A percentile compares a stretch with the other conserved stretches of the same genome.
phyloP scores from a whole-genome alignment of 2,113 vertebrate genomes.

The Menidia beryllina region DNA sequence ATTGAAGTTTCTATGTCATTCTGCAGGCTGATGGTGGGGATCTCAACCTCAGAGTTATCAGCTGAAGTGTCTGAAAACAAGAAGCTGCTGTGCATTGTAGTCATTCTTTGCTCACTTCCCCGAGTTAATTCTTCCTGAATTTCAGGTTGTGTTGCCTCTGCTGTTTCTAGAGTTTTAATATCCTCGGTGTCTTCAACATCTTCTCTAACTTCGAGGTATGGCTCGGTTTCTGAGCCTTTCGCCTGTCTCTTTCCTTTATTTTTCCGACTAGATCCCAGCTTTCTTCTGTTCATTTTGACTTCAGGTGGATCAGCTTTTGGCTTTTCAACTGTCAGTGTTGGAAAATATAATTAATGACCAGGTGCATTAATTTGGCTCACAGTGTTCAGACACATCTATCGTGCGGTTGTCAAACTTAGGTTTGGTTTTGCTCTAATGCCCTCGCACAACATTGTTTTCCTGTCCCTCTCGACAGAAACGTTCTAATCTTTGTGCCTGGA shows the following conservation, averaged over 20 bases:
- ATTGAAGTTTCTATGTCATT: neutral
- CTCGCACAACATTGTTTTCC: conserved; percentile 77
- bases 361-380: neutral
- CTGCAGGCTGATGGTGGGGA: neutral
- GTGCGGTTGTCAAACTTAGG: conserved; percentile 10
- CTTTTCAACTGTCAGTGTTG: neutral
- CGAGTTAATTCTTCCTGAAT: conserved; percentile 14
- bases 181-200: conserved; percentile 29
- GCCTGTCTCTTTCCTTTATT: conserved; percentile 24
- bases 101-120: neutral
- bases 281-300: conserved; percentile 34
- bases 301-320: conserved; percentile 22
- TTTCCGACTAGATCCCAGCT: conserved; percentile 57
- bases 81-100: neutral
- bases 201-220: conserved; percentile 14
- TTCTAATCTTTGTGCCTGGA: conserved; percentile 70
- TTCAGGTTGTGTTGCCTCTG: neutral
- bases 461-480: conserved; percentile 51
- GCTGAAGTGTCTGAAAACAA: neutral
- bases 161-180: neutral
- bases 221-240: conserved; percentile 6
- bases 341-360: neutral
- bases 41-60: conserved; percentile 7
- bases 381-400: neutral
- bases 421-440: conserved; percentile 20